Evolutionary conservation across 2,113 vertebrate species (phyloP), one percentile per base, ranked within the genome.

Genomic region (Cygnus buccinator): DNA sequence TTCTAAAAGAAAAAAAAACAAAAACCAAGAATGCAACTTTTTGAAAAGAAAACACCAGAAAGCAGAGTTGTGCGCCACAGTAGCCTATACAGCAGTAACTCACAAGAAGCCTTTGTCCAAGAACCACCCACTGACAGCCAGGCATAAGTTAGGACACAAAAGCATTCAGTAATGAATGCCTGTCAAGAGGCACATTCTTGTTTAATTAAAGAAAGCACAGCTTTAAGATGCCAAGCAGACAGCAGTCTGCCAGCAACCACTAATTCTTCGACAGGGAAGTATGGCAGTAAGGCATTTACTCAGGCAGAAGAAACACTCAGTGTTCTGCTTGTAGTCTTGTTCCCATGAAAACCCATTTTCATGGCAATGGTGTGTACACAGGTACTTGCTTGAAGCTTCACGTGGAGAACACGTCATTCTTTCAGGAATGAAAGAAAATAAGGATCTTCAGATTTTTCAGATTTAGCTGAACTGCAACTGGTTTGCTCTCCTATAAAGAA

Each of bases 401-500:
- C 0, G 2, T 21, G 14, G 58, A 68, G 46, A 84, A 20, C 1
- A 3, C 9, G 23, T 57, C 68, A 74, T 50, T 84, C 41, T 87
- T 93, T 95, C 89, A 93, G n/a, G 54, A 63, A 13, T 39, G 52
- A 50, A 54, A 90, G 44, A 57, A 43, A 22, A 59, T 18, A 25
- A 28, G 39, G 33, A 43, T 95, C 95, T 95, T 84, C 77, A 57
- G 8, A 21, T 63, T 82, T 50, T 95, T 86, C 77, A 54, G 8
- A 21, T 63, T 80, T 50, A 87, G 92, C 89, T 41, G 43, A 61
- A 35, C 62, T 86, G 79, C 39, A 74, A 88, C 48, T 75, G 17
- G 31, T 73, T 58, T 44, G 86, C n/a, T 96, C 71, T 97, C 96
- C 98, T 97, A 67, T 18, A 65, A 71, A 79, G 37, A 91, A 93